Conservation (phyloP, 2,888 invertebrate genomes). For the Lycophotia porphyrea region DNA sequence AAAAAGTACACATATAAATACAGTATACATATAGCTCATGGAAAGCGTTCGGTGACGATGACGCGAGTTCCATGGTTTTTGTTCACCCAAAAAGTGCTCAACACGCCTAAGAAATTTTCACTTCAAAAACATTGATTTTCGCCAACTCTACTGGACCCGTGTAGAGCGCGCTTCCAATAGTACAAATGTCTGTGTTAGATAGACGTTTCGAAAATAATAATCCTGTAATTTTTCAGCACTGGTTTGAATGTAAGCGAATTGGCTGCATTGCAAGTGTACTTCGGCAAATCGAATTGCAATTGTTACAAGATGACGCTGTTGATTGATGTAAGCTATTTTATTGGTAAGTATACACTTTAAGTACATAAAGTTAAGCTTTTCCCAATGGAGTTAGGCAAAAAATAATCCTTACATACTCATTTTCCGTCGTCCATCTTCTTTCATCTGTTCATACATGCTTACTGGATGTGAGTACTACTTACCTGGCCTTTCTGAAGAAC, state of each 20-base stretch:
- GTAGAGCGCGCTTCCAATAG: too few species aligned
- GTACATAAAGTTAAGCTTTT: too few species aligned
- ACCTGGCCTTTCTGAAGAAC: too few species aligned
- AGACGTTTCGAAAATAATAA: background rate
- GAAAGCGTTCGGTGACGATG: too few species aligned
- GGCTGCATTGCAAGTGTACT: slow-evolving; percentile 80
- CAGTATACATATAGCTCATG: too few species aligned
- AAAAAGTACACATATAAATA: too few species aligned
- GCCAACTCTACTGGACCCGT: too few species aligned
- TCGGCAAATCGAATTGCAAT: slow-evolving; percentile 79
- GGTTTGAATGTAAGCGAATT: slow-evolving; percentile 72
- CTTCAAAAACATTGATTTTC: too few species aligned
- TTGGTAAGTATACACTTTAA: slow-evolving; percentile 71
- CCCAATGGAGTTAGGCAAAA: background rate
- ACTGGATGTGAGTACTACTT: background rate
- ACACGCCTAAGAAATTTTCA: too few species aligned
- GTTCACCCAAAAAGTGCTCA: too few species aligned
- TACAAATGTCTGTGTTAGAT: too few species aligned
- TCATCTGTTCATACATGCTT: background rate
- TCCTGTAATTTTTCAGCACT: slow-evolving; percentile 69
- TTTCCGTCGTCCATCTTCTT: background rate
- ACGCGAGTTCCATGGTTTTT: too few species aligned
- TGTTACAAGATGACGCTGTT: slow-evolving; percentile 81
- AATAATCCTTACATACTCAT: background rate
- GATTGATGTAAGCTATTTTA: slow-evolving; percentile 80